Evolutionary conservation across 2,113 vertebrate genomes (phyloP), one percentile per base, ranked within the genome.

Genomic region (Osmerus eperlanus): DNA sequence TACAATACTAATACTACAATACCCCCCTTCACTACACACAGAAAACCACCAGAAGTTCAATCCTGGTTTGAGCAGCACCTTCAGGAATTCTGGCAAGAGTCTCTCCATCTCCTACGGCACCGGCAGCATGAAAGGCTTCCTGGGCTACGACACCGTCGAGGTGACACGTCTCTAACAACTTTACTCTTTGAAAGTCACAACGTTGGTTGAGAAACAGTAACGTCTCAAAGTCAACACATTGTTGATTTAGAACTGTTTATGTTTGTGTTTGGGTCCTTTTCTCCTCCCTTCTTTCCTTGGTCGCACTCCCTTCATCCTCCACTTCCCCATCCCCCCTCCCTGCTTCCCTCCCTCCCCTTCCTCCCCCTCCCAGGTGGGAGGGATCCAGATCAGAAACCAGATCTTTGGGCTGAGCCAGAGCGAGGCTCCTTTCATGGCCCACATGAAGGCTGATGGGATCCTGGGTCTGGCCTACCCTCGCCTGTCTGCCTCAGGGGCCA

Each of bases 381-480:
- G 84, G 0, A 19, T 87, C 1, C 1, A 72, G 28, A 82, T 83
- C 58, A 23, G 0, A 0, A 81, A 91, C 25, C 94, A 95, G 83
- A 86, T 90, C 61, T 87, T 94, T 0, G 93, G 93, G 28, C 75
- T 94, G 75, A 95, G 93, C 29, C 1, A 75, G 73, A 63, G 18
- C 1, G 86, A 90, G 64, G 84, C 80, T 67, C 61, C 83, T 8
- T 82, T 78, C 72, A 83, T 84, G 85, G 54, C 84, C 41, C 0
- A 85, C 62, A 85, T 85, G 78, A 59, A 11, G 16, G 73, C 72
- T 59, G 86, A 89, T 58, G 89, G 89, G 7, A 85, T 90, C 32
- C 71, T 88, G 68, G 85, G 87, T 13, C 70, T 86, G 65, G 86
- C 85, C 25, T 85, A 79, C 67, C 84, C 85, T 13, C 15, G 54